Evolutionary conservation across 2,888 invertebrate genomes (phyloP), one percentile per base, ranked within the genome.

Genomic region (Machimus rusticus): DNA sequence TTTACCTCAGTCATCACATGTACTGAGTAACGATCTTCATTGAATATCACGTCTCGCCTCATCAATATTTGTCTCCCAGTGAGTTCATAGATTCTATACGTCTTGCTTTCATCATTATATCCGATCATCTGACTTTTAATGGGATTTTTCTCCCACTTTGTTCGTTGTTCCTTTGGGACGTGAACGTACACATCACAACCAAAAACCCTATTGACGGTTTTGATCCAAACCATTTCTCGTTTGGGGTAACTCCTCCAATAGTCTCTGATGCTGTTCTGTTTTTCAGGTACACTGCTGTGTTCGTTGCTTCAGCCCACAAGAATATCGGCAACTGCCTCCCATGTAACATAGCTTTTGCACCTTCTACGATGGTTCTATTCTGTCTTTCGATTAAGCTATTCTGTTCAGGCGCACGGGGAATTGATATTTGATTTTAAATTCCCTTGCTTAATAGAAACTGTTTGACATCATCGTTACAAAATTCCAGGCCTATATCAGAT

Each of bases 221-320:
- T 86, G 88, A 87, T n/a, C 86, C 88, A 87, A 81, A 87, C 90
- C 90, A 90, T 39, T 89, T 85, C 74, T 90, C 89, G 74, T 88
- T 89, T 9, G 90, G 90, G 34, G 89, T 89, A 79, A 88, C 88
- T n/a, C 87, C 82, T 34, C 87, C 79, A 43, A 89, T 84, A 12
- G 88, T 82, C 9, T 39, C 34, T 37, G 76, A 39, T 43, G 89
- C 90, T 0, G 87, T 91, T 55, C 91, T 87, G 86, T 92, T 92
- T 5, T 91, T 88, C 23, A 91, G 79, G 37, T 88, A 88, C 3
- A 87, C 86, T 23, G 82, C 82, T 16, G 88, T 88, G 55, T 87
- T 43, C 14, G 51, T 87, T n/a, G 88, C 86, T 78, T 87, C 81
- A n/a, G 79, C 87, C 86, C 87, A 87, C 66, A 88, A 74, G 39